Conservation (phyloP, 2,888 invertebrate genomes). For the Baronia brevicornis region DNA sequence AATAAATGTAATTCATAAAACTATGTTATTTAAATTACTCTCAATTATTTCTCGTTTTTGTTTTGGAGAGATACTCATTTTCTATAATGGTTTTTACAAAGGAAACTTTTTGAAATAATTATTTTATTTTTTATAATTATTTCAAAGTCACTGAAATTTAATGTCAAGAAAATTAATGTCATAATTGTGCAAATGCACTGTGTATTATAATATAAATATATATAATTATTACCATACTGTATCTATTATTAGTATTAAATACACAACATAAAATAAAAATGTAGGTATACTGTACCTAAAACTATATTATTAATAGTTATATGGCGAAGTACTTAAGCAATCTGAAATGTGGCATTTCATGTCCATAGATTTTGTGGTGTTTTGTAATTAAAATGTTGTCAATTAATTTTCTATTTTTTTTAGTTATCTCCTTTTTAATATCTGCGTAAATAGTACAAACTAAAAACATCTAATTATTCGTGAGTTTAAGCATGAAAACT, state of each 20-base stretch:
- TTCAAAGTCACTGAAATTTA: too few species aligned
- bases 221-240: constrained; percentile 46
- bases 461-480: too few species aligned
- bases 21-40: too few species aligned
- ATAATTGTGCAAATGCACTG: constrained; percentile 49
- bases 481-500: too few species aligned
- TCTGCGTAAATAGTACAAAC: too few species aligned
- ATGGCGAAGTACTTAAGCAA: constrained; percentile 68
- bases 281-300: constrained; percentile 51
- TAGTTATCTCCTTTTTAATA: not conserved
- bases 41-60: too few species aligned
- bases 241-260: constrained; percentile 69
- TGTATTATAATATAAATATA: constrained; percentile 51
- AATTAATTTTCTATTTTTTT: constrained; percentile 40
- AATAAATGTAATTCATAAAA: too few species aligned
- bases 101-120: too few species aligned
- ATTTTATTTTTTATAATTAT: too few species aligned
- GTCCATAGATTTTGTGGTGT: constrained; percentile 73
- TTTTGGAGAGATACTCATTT: too few species aligned
- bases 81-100: too few species aligned
- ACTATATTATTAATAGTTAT: constrained; percentile 55
- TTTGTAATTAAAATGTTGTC: constrained; percentile 76
- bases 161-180: too few species aligned
- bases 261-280: constrained; percentile 59
- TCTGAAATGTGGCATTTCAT: constrained; percentile 59